Evolutionary conservation across 1,140 invertebrate species (phyloP), one percentile per base, ranked within the genome.

Genomic region (Drosophila leontia): DNA sequence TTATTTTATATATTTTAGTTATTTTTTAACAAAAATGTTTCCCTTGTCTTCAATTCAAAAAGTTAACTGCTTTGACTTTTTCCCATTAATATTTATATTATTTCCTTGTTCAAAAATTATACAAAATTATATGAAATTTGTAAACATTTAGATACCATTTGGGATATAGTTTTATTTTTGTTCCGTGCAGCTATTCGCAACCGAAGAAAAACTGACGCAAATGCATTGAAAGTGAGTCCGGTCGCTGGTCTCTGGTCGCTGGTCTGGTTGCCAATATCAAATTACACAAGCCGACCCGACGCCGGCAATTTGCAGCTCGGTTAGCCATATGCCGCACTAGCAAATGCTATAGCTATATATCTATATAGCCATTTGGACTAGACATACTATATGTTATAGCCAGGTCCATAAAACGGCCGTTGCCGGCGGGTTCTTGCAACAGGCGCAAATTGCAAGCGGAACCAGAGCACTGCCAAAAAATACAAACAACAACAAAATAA

Each of bases 241-340:
- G 63, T 62, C 57, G 17, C 59, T 60, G 58, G 57, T 45, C 39
- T 15, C 59, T 64, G 61, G 57, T 45, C 39, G 19, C 59, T 64
- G 61, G 62, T 68, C 80, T 88, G 80, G 84, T 87, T 87, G 84
- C 84, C 84, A 87, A 88, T 87, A 87, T 87, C 84, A 87, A 87
- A 87, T 87, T 87, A 72, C 84, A n/a, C 85, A 88, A 88, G 45
- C 71, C 77, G 65, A 61, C 77, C 71, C 44, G 68, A 53, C 58
- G 64, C 59, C 62, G 67, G 58, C 82, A 71, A 86, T 86, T 86
- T 86, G 70, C 78, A 79, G 82, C 82, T 78, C 64, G 32, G 50
- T 78, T 83, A 55, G 84, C 83, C 84, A 88, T 80, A 88, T 42
- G 15, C 34, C 34, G 34, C 35, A 29, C 34, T 6, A 19, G n/a